phyloP scores from a whole-genome alignment of 2,113 vertebrate species.

The Leucopsar rothschildi region DNA sequence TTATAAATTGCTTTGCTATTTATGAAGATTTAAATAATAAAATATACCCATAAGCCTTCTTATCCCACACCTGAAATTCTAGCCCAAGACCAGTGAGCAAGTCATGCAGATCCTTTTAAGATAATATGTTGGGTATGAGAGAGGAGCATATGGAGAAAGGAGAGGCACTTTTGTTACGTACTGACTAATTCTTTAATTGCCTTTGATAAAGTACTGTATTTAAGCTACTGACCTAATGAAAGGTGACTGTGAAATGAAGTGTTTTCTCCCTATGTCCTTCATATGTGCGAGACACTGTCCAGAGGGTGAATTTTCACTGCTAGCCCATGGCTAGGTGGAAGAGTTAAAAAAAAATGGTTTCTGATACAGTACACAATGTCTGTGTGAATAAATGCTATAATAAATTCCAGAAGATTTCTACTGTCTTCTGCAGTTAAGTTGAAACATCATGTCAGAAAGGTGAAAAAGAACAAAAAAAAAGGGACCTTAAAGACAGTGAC shows the following conservation, averaged over 20 bases:
- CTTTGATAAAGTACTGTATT: neutral
- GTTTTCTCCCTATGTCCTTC: neutral
- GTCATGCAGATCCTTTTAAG: neutral
- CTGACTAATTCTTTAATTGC: neutral
- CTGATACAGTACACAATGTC: neutral
- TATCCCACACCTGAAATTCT: neutral
- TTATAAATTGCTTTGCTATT: conserved; percentile 38
- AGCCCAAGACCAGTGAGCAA: neutral
- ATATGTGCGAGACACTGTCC: neutral
- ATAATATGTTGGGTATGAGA: neutral
- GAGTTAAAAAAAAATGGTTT: neutral
- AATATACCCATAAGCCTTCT: conserved; percentile 20
- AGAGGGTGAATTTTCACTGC: neutral
- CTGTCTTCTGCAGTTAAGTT: neutral
- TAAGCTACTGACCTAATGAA: neutral
- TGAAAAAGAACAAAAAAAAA: neutral
- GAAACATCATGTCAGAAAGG: neutral
- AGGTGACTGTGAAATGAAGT: neutral
- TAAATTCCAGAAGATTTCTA: neutral
- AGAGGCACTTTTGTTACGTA: neutral
- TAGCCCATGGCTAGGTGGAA: neutral
- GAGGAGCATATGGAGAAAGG: neutral
- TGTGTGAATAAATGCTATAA: neutral
- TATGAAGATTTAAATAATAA: conserved; percentile 48
- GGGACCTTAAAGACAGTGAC: neutral